Conservation (phyloP, 2,113 vertebrate species). For the Pampusana beccarii region DNA sequence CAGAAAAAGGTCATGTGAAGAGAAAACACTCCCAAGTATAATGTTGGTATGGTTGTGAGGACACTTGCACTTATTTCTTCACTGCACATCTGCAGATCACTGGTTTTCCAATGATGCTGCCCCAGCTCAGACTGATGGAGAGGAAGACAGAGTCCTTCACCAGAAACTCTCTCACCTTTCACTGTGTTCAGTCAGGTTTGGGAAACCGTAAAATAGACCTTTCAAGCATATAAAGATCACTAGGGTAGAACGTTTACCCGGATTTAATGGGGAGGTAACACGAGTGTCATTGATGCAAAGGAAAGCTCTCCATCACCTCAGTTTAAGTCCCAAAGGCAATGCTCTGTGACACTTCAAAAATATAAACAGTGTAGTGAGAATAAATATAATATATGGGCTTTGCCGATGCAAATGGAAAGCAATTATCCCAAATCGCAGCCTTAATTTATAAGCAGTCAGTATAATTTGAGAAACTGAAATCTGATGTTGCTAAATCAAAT, state of each 20-base stretch:
- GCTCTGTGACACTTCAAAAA: slow-evolving; percentile 46
- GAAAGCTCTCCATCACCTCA: slow-evolving; percentile 40
- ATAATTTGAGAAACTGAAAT: slow-evolving; percentile 74
- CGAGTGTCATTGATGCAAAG: background rate
- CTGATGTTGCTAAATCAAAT: slow-evolving; percentile 75
- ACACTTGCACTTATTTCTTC: background rate
- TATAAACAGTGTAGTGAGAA: slow-evolving; percentile 60
- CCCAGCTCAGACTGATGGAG: background rate
- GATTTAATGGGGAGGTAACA: slow-evolving; percentile 25
- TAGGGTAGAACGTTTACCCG: background rate
- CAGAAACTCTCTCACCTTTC: slow-evolving; percentile 23
- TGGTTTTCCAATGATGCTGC: background rate
- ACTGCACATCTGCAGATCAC: background rate
- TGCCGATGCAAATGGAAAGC: slow-evolving; percentile 69
- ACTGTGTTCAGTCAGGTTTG: slow-evolving; percentile 20
- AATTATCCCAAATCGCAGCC: slow-evolving; percentile 63
- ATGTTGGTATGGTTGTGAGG: background rate
- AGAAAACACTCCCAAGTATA: rapidly evolving
- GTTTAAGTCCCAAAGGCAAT: slow-evolving; percentile 45
- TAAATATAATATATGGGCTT: slow-evolving; percentile 59
- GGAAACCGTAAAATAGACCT: slow-evolving; percentile 31
- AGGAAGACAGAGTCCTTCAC: background rate
- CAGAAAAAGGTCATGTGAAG: background rate
- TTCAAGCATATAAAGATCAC: slow-evolving; percentile 26
- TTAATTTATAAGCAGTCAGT: slow-evolving; percentile 69